Base-by-base conservation (phyloP, 2,797 vertebrate species). In the Remorina albescens region DNA sequence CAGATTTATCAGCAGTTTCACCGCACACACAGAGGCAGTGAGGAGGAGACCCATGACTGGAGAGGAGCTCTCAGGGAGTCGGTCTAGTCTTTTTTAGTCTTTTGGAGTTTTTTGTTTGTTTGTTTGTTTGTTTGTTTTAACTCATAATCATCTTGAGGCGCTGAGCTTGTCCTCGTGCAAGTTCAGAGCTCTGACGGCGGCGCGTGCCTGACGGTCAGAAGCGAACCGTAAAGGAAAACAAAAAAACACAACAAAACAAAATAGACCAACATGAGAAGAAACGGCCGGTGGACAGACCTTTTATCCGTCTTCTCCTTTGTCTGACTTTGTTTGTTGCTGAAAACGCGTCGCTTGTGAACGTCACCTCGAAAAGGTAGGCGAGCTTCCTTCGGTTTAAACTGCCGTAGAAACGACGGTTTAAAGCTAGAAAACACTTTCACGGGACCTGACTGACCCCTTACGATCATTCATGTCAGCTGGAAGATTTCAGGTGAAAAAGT, bases 351-450 rank as follows among this genome's bases (percentile, higher is more conserved):
- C 37, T 51, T 68, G 62, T 82, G 73, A 86, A 60, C 71, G 55
- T 76, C 69, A 72, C 42, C 51, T 67, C 46, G 10, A 16, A 19
- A 84, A 89, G 90, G 90, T 91, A 91, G 72, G 90, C 51, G 42
- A 46, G 44, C 51, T 64, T 58, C 49, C 3, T 60, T 51, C 61
- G 19, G 30, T 30, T 30, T 30, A 30, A 30, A 15, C 23, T 11
- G 58, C 16, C 15, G 15, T 18, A 64, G 7, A 2, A 26, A n/a
- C 67, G 16, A 3, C 1, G 2, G 42, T 30, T 56, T 2, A 34
- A 49, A 32, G 10, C 6, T 44, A n/a, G 0, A 19, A 6, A 12
- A 8, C 18, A n/a, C n/a, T n/a, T n/a, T n/a, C n/a, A n/a, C n/a
- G n/a, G n/a, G n/a, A n/a, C n/a, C 25, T 2, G 11, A n/a, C 46